phyloP scores from a whole-genome alignment of 1,140 invertebrate genomes.

The Choristoneura fumiferana region DNA sequence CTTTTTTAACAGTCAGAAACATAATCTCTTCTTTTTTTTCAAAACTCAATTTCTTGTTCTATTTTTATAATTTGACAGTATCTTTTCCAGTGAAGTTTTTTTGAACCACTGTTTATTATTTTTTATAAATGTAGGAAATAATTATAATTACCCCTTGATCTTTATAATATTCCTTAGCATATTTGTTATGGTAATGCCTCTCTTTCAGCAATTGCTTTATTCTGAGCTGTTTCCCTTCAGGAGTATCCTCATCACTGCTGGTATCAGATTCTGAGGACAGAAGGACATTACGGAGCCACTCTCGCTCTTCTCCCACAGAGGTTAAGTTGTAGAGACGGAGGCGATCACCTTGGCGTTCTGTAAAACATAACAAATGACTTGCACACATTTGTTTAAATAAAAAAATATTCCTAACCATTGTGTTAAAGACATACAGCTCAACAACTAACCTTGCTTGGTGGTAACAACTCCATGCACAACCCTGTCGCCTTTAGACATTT shows the following conservation, averaged over 20 bases:
- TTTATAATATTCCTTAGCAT: slow-evolving; percentile 87
- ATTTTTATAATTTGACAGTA: too few relatives aligned
- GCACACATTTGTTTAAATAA: too few relatives aligned
- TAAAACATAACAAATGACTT: slow-evolving; percentile 54
- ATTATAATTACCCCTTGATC: slow-evolving; percentile 84
- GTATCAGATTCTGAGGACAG: slow-evolving; percentile 85
- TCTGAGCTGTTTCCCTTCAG: slow-evolving; percentile 83
- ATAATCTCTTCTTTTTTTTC: too few relatives aligned
- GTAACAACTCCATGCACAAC: slow-evolving; percentile 80
- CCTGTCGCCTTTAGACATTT: slow-evolving; percentile 76
- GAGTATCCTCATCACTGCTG: slow-evolving; percentile 73
- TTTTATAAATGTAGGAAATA: too few relatives aligned
- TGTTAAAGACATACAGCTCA: too few relatives aligned
- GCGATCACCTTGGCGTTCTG: slow-evolving; percentile 89
- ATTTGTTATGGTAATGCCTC: slow-evolving; percentile 87
- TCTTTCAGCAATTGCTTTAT: slow-evolving; percentile 87
- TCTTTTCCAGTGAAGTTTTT: too few relatives aligned
- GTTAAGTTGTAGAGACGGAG: slow-evolving; percentile 89
- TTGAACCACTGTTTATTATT: too few relatives aligned
- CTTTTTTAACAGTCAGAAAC: too few relatives aligned
- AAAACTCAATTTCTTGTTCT: too few relatives aligned
- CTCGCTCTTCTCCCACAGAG: slow-evolving; percentile 87
- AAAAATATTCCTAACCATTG: too few relatives aligned
- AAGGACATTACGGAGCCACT: slow-evolving; percentile 89
- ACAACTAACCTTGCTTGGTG: slow-evolving; percentile 81